These are phyloP conservation scores for Ditylenchus weischeri DNA, from an alignment of 2,888 invertebrate species.

Conservation along the genomic window DNA sequence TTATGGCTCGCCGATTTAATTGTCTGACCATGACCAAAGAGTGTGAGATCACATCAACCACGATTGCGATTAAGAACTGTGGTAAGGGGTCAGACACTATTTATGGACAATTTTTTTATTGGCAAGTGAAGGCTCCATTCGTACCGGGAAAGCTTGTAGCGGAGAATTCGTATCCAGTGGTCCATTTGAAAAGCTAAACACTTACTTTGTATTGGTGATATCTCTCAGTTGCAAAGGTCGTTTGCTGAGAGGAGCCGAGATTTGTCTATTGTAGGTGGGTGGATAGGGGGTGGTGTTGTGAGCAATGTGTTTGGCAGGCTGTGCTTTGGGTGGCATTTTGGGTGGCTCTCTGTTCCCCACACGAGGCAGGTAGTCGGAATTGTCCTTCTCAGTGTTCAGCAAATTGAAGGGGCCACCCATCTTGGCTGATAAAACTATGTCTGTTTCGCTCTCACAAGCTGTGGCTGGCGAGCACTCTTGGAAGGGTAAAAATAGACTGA, in stretches of 20 bases:
- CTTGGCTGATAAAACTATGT: not conserved
- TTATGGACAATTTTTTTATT: no score
- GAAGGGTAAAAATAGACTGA: not conserved
- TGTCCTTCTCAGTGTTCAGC: conserved; percentile 7
- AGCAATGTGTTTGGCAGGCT: not conserved
- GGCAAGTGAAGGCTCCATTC: no score
- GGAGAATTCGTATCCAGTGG: no score
- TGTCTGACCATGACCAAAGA: no score
- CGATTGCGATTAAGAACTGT: not conserved
- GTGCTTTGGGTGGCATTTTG: not conserved
- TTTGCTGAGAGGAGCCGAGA: conserved; percentile 4
- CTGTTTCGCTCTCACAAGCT: not conserved
- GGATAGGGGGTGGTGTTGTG: not conserved
- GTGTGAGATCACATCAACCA: no score
- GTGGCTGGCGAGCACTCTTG: not conserved
- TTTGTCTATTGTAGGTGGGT: not conserved
- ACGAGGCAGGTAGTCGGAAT: not conserved
- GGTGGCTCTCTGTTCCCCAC: not conserved
- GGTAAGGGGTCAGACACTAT: not conserved
- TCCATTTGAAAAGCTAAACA: not conserved
- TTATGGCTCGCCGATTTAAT: no score
- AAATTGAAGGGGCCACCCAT: not conserved
- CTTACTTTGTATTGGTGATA: conserved; percentile 7
- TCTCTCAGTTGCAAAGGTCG: not conserved
- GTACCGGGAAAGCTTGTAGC: no score